These are phyloP conservation scores for Microtus obscurus DNA, from an alignment of 2,797 vertebrate genomes.

Conservation along the genomic window DNA sequence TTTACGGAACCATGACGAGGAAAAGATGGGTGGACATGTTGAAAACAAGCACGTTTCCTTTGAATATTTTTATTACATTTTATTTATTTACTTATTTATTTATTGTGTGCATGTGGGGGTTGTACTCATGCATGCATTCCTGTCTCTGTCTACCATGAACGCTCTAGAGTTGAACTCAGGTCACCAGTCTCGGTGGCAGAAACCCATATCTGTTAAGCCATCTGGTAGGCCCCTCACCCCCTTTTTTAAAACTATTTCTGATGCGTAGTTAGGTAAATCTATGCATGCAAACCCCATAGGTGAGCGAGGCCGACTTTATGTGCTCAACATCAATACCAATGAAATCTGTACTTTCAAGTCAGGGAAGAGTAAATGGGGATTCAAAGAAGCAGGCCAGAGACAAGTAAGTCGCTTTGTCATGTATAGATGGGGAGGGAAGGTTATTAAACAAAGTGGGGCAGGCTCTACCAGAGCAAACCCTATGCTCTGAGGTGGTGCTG, in stretches of 20 bases:
- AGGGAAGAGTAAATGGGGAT: background rate
- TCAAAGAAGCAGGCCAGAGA: background rate
- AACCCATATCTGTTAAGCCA: background rate
- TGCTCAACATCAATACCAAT: no score
- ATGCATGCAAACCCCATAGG: background rate
- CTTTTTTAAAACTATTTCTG: background rate
- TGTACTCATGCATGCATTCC: background rate
- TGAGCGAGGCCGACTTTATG: background rate
- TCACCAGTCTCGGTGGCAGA: background rate
- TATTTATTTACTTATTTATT: no score
- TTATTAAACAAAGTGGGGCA: accelerated
- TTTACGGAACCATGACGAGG: background rate
- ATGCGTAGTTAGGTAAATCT: background rate
- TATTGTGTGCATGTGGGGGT: background rate
- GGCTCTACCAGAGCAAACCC: accelerated
- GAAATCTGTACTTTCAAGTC: background rate
- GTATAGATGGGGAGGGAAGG: background rate
- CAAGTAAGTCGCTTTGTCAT: background rate
- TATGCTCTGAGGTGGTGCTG: accelerated
- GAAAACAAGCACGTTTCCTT: background rate
- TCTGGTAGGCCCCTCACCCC: background rate
- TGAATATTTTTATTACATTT: background rate
- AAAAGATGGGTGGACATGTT: background rate
- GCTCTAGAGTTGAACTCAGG: background rate
- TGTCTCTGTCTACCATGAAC: background rate